phyloP scores from a whole-genome alignment of 2,888 invertebrate species.

The Lepidocyrtinus sp. region DNA sequence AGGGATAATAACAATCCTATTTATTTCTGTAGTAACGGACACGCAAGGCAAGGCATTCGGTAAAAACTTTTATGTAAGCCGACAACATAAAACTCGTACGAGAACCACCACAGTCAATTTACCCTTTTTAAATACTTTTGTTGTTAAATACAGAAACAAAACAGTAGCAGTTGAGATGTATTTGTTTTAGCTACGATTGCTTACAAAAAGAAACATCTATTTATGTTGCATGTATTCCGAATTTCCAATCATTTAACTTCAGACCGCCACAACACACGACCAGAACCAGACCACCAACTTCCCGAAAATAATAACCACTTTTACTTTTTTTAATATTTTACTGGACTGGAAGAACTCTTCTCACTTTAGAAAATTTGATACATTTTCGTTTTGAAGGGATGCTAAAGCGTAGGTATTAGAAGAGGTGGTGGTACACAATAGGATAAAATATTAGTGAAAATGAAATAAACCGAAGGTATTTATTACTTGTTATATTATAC shows the following conservation, averaged over 20 bases:
- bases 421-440: no score
- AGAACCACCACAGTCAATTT: conserved; percentile 38
- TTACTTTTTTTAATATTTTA: conserved; percentile 16
- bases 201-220: conserved; percentile 8
- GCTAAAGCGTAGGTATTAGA: no score
- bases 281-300: conserved; percentile 5
- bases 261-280: not conserved
- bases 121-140: not conserved
- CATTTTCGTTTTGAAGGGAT: conserved; percentile 9
- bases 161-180: not conserved
- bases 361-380: conserved; percentile 20
- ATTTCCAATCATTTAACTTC: not conserved
- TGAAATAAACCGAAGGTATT: conserved; percentile 29
- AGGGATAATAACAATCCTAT: conserved; percentile 8
- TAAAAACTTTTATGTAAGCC: conserved; percentile 23
- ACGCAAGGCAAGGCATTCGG: conserved; percentile 29
- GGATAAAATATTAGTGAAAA: not conserved
- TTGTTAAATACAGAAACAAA: not conserved
- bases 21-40: conserved; percentile 30
- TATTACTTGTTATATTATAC: conserved; percentile 20
- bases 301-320: conserved; percentile 18
- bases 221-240: conserved; percentile 20
- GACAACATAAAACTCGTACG: conserved; percentile 26
- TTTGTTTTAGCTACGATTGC: not conserved
- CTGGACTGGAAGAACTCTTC: not conserved